These are phyloP conservation scores for Hipposideros larvatus DNA, from an alignment of 2,797 vertebrate genomes.

Conservation along the genomic window DNA sequence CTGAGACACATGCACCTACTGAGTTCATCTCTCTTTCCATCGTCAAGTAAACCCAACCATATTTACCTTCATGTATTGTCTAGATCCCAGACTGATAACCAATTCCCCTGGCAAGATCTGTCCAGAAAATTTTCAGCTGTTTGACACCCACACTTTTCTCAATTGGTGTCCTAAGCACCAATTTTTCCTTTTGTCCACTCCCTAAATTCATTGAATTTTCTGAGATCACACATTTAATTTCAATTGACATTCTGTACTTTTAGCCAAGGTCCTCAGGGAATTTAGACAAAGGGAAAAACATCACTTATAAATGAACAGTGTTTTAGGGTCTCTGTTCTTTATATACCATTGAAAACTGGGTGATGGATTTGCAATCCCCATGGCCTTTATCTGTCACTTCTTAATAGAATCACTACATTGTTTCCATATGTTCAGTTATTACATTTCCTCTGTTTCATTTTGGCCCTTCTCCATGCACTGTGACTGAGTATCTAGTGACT, in stretches of 20 bases:
- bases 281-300: constrained; percentile 41
- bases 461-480: constrained; percentile 32
- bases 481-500: constrained; percentile 46
- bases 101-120: neutral
- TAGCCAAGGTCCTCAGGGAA: constrained; percentile 31
- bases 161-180: neutral
- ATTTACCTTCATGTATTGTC: neutral
- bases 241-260: neutral
- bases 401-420: constrained; percentile 74
- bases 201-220: constrained; percentile 37
- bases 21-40: neutral
- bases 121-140: constrained; percentile 28
- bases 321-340: constrained; percentile 70
- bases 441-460: constrained; percentile 25
- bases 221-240: constrained; percentile 58
- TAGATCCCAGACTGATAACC: neutral
- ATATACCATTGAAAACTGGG: constrained; percentile 63
- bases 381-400: constrained; percentile 75
- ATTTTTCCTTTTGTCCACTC: neutral
- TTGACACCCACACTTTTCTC: neutral
- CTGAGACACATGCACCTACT: neutral
- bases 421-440: constrained; percentile 70
- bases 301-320: constrained; percentile 57
- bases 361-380: constrained; percentile 67
- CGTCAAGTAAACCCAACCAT: neutral